These are phyloP conservation scores for Danio choprae DNA, from an alignment of 2,797 vertebrate species.

Conservation along the genomic window DNA sequence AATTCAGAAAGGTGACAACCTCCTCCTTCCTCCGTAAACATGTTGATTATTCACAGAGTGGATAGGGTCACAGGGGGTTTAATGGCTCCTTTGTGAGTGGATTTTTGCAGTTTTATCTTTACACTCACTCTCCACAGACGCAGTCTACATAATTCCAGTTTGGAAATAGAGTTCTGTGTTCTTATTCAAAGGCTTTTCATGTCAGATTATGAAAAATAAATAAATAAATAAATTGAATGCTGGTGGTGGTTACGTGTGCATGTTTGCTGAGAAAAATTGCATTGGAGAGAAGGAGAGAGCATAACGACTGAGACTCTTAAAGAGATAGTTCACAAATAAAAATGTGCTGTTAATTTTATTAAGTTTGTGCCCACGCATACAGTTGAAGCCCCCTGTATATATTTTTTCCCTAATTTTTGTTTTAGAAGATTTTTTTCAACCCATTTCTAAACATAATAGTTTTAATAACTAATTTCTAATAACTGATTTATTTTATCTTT, in stretches of 20 bases:
- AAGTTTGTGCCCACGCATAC: too few relatives aligned
- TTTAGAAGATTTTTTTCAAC: too few relatives aligned
- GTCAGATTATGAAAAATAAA: constrained; percentile 34
- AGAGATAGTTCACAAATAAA: too few relatives aligned
- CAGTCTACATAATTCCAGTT: constrained; percentile 38
- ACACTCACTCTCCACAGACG: constrained; percentile 41
- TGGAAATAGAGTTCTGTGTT: constrained; percentile 46
- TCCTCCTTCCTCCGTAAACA: constrained; percentile 56
- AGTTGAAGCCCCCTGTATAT: too few relatives aligned
- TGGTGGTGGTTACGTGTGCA: constrained; percentile 9
- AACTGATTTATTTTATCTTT: too few relatives aligned
- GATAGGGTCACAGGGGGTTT: constrained; percentile 52
- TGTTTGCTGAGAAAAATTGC: constrained; percentile 2
- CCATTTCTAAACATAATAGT: too few relatives aligned
- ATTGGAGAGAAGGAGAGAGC: neutral
- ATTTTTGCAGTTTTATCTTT: constrained; percentile 49
- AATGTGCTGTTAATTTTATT: too few relatives aligned
- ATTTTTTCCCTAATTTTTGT: too few relatives aligned
- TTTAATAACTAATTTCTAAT: too few relatives aligned
- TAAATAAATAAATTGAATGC: neutral
- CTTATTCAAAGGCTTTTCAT: constrained; percentile 47
- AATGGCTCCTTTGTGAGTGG: constrained; percentile 54
- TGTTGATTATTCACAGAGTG: constrained; percentile 47
- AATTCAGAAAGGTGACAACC: constrained; percentile 56
- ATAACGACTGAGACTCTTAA: constrained; percentile 11